Percentiles rank a stretch among this genome's conserved stretches.
Evolutionary conservation across 2,888 invertebrate species (phyloP).

Genomic region (Cataglyphis cursor): DNA sequence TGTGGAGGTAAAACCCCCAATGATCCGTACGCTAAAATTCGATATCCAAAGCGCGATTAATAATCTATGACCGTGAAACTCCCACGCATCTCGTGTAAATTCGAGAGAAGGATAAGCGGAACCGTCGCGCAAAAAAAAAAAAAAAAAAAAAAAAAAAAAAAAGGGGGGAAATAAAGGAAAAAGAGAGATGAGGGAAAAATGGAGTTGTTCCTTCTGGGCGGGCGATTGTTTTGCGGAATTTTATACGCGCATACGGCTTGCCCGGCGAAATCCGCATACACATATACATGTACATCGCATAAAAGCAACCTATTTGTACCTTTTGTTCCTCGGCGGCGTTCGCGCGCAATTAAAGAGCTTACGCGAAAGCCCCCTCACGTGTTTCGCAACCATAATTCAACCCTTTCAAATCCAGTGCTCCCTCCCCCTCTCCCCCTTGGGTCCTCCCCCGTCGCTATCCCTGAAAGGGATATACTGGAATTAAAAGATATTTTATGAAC

Average conservation of each 20-base stretch:
- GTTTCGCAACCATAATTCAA: conserved; percentile 54
- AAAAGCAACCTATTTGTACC: conserved; percentile 52
- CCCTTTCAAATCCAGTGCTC: conserved; percentile 38
- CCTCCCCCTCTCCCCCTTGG: not conserved
- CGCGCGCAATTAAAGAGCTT: conserved; percentile 55
- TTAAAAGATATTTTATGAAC: conserved; percentile 43
- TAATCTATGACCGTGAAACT: conserved; percentile 18
- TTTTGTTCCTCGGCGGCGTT: conserved; percentile 45
- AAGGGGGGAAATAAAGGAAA: not conserved
- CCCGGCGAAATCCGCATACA: conserved; percentile 36
- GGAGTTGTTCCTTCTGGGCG: conserved; percentile 43
- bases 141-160: conserved; percentile 6
- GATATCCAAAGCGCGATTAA: conserved; percentile 14
- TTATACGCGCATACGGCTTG: conserved; percentile 39
- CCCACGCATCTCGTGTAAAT: conserved; percentile 4
- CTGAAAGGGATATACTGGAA: conserved; percentile 23
- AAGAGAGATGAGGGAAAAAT: not conserved
- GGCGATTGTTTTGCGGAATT: conserved; percentile 62
- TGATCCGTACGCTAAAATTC: conserved; percentile 1
- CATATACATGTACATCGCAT: conserved; percentile 39
- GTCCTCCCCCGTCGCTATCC: not conserved
- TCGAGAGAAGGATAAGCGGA: not conserved
- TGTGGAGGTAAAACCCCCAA: conserved; percentile 4
- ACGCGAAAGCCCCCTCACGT: conserved; percentile 47
- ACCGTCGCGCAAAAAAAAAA: not conserved